phyloP scores from a whole-genome alignment of 2,797 vertebrate species.

The Thaleichthys pacificus region DNA sequence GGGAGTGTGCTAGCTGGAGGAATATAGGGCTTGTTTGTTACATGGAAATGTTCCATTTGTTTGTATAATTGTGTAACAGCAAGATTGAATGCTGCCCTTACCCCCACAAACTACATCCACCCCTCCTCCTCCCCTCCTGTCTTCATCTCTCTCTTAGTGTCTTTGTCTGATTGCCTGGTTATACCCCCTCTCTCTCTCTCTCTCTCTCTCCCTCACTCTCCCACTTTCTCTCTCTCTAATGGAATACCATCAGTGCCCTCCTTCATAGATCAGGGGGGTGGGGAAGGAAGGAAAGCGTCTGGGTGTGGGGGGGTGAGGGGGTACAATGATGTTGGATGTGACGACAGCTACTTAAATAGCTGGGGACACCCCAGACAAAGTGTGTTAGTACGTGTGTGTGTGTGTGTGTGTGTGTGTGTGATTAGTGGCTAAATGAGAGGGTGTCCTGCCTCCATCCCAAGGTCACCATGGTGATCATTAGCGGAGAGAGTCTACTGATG shows the following conservation, averaged over 20 bases:
- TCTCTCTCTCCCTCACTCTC: background rate
- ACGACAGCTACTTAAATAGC: conserved; percentile 32
- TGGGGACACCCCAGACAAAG: background rate
- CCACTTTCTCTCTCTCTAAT: background rate
- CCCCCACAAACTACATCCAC: no score
- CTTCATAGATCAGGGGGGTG: background rate
- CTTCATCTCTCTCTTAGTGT: background rate
- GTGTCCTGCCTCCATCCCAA: conserved; percentile 47
- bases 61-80: no score
- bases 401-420: conserved; percentile 13
- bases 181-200: no score
- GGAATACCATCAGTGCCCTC: background rate
- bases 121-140: conserved; percentile 12
- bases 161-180: background rate
- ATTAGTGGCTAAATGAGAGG: conserved; percentile 8
- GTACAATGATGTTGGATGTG: background rate
- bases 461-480: conserved; percentile 63
- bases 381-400: conserved; percentile 15
- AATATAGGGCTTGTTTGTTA: no score
- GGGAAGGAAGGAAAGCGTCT: background rate
- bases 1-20: background rate
- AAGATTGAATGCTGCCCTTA: no score
- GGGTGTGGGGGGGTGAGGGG: background rate
- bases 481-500: conserved; percentile 51
- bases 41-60: no score